phyloP scores from a whole-genome alignment of 2,113 vertebrate genomes.

The Xenus cinereus region DNA sequence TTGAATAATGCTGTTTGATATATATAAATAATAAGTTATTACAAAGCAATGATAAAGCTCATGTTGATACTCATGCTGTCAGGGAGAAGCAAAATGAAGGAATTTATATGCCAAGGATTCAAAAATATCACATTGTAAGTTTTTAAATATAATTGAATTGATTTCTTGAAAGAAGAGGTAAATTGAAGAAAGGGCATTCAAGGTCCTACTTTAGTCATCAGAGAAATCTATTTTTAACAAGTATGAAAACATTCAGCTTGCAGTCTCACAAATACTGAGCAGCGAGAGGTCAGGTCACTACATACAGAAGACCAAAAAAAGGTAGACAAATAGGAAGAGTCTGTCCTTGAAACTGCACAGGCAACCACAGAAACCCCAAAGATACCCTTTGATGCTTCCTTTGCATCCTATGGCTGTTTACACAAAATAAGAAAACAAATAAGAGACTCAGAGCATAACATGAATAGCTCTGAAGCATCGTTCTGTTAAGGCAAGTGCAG shows the following conservation, averaged over 20 bases:
- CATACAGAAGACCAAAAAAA: not conserved
- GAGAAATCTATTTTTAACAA: not conserved
- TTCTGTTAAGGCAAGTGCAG: not conserved
- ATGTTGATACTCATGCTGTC: not conserved
- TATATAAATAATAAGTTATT: not conserved
- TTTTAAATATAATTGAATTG: not conserved
- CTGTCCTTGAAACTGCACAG: not conserved
- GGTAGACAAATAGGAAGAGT: not conserved
- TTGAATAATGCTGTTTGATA: not conserved
- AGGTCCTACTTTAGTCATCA: not conserved
- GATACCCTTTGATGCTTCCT: not conserved
- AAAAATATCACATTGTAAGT: not conserved
- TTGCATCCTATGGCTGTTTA: not conserved
- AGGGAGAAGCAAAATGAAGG: not conserved
- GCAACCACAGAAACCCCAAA: not conserved
- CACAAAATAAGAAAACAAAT: not conserved
- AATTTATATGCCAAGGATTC: not conserved
- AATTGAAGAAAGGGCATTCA: not conserved
- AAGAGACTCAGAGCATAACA: not conserved
- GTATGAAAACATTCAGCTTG: not conserved
- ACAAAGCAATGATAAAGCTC: not conserved
- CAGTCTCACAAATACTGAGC: not conserved
- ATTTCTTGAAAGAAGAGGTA: not conserved
- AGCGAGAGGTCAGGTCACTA: not conserved
- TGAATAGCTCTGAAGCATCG: fast-evolving